Evolutionary conservation across 2,113 vertebrate genomes (phyloP), one percentile per base, ranked within the genome.

Genomic region (Gambusia holbrooki): DNA sequence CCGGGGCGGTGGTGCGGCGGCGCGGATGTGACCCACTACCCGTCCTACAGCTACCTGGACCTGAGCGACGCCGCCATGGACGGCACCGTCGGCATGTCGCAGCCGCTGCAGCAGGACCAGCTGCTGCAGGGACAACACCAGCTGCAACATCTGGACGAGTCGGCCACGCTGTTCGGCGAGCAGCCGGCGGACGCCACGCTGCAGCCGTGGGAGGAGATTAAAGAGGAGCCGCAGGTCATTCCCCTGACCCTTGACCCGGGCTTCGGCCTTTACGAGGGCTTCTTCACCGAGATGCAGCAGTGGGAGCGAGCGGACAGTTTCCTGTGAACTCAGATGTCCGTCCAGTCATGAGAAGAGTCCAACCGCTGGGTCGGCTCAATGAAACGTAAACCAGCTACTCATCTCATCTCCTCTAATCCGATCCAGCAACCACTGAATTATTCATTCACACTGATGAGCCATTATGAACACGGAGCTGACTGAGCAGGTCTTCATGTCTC

Each of bases 151-250:
- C 93, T 90, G 22, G 94, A 95, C 0, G 94, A 93, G 74, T 60
- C 88, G n/a, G 62, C 92, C 54, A 27, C 90, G 3, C 83, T 94
- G 69, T 94, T 95, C 84, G 77, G 89, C 0, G 93, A 94, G 65
- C 93, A 87, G 84, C 86, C 87, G 0, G 91, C 87, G 45, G 89
- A 92, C 86, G 71, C 28, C 12, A 74, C 86, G 82, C 87, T 87
- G 63, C 94, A 94, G 74, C 93, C 95, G 2, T 94, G 94, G 93
- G 95, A 95, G 88, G 95, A 95, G 76, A 89, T 93, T 71, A 95
- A 93, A 74, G 94, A 94, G 61, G 95, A 95, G 81, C 87, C 45
- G 9, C 88, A 94, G 71, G 77, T 83, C 14, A 91, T 90, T 22
- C 88, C 93, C 8, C 89, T 94, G 70, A 91, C 87, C 62, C 77